phyloP scores from a whole-genome alignment of 2,888 invertebrate species.

The Plemyria rubiginata region DNA sequence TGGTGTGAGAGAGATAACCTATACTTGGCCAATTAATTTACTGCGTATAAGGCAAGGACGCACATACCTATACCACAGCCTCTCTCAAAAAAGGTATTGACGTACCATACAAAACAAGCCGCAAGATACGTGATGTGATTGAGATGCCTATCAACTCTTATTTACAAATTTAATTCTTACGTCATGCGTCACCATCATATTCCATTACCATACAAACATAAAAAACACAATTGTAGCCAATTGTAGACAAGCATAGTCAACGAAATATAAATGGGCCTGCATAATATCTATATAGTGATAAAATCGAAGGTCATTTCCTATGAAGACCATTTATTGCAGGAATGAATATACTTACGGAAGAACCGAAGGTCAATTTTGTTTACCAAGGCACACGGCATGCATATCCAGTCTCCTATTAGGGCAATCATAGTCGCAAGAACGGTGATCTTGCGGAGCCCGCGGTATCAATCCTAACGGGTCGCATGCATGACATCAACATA shows the following conservation, averaged over 20 bases:
- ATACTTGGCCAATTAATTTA: too few relatives aligned
- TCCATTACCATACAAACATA: slow-evolving; percentile 6
- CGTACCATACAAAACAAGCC: background rate
- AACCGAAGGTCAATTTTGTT: slow-evolving; percentile 63
- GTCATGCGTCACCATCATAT: slow-evolving; percentile 31
- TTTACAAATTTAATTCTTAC: slow-evolving; percentile 26
- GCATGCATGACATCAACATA: slow-evolving; percentile 45
- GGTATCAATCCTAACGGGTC: slow-evolving; percentile 63
- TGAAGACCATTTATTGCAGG: slow-evolving; percentile 25
- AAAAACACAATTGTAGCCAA: background rate
- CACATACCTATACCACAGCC: background rate
- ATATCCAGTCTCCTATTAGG: slow-evolving; percentile 54
- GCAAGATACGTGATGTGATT: slow-evolving; percentile 31
- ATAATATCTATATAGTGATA: background rate
- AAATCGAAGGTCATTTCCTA: slow-evolving; percentile 26
- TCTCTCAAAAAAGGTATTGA: background rate
- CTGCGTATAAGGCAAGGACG: too few relatives aligned
- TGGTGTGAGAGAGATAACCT: too few relatives aligned
- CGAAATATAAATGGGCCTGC: background rate
- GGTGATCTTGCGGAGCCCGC: slow-evolving; percentile 62
- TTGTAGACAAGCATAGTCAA: background rate
- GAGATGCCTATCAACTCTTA: slow-evolving; percentile 36
- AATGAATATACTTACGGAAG: slow-evolving; percentile 29
- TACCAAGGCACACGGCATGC: slow-evolving; percentile 45
- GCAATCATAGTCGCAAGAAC: slow-evolving; percentile 67